Conservation (phyloP, 2,888 invertebrate genomes). For the Limnephilus lunatus region DNA sequence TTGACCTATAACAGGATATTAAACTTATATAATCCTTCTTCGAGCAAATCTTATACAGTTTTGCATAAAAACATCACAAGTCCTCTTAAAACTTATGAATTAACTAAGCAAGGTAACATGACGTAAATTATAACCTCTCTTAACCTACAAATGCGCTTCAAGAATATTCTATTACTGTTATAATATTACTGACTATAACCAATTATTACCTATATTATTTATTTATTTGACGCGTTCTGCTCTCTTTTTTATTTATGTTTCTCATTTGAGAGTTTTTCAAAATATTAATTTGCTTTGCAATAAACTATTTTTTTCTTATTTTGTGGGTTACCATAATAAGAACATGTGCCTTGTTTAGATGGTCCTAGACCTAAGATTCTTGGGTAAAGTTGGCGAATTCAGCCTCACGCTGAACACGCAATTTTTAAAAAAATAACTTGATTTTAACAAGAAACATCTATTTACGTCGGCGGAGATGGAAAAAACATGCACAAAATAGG, state of each 20-base stretch:
- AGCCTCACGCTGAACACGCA: too few relatives aligned
- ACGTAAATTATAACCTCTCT: conserved; percentile 4
- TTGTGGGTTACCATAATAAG: background rate
- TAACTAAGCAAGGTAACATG: background rate
- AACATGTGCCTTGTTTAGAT: background rate
- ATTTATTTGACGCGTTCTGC: background rate
- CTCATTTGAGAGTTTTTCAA: background rate
- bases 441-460: too few relatives aligned
- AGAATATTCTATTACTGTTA: background rate
- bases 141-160: background rate
- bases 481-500: too few relatives aligned
- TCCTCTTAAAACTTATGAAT: background rate
- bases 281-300: background rate
- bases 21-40: background rate
- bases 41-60: background rate
- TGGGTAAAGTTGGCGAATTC: background rate
- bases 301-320: background rate
- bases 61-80: background rate
- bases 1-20: background rate
- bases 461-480: too few relatives aligned
- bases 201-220: background rate
- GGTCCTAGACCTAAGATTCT: background rate
- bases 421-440: too few relatives aligned
- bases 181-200: background rate
- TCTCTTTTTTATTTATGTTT: background rate